Evolutionary conservation across 2,113 vertebrate genomes (phyloP), one percentile per base, ranked within the genome.

Genomic region (Tragelaphus imberbis): DNA sequence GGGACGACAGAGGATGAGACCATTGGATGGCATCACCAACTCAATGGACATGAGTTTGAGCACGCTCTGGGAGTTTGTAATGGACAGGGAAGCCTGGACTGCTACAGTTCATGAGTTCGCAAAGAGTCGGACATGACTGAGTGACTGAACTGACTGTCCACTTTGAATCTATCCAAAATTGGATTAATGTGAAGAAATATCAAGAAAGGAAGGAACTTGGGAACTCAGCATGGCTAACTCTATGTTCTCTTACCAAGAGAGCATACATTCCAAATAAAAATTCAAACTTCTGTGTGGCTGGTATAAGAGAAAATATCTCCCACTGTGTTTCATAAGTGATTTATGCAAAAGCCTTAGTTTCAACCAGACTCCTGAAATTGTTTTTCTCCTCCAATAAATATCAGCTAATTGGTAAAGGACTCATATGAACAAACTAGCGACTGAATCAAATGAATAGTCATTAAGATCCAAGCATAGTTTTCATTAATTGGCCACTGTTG

Each of bases 391-490:
- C 30, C 47, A 1, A 10, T 88, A 98, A 97, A 97, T 97, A 97
- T 59, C 63, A 96, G 89, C 58, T 96, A 84, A 88, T 94, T 97
- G 81, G 88, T 91, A 97, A 98, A 97, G 85, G 88, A 65, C 30
- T 14, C 86, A 85, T 79, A 68, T 16, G 94, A 97, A 95, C 25
- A n/a, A 98, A 97, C 85, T 59, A 93, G 91, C 9, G 95, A 68
- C 47, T 92, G 87, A 96, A 93, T 95, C 96, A 92, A 98, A 97
- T 84, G 75, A 98, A 93, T 58, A 88, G n/a, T 88, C 89, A 96
- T 97, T 84, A 91, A 94, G 71, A 80, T 58, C 61, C 61, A 30
- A 61, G 47, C 89, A 59, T 23, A 86, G 92, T 96, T 97, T 97
- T 92, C 88, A 96, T 97, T 95, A 97, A 97, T 97, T 96, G 91